These are phyloP conservation scores for Cerastis rubricosa DNA, from an alignment of 2,888 invertebrate genomes.

Conservation along the genomic window DNA sequence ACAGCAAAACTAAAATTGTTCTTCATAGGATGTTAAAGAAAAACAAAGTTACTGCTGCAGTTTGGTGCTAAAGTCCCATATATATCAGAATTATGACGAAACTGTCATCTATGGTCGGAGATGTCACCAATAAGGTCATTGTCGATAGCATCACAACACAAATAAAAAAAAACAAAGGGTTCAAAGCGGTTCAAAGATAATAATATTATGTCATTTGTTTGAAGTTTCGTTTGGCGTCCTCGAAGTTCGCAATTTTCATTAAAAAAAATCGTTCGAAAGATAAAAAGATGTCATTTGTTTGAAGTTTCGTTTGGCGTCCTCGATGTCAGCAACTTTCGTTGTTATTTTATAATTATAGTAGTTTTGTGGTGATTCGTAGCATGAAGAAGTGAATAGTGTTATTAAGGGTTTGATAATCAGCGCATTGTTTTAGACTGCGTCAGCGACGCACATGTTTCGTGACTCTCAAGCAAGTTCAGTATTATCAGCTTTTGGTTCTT, in stretches of 20 bases:
- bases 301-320: neutral
- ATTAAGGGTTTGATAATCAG: neutral
- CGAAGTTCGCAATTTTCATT: neutral
- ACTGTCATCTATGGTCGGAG: neutral
- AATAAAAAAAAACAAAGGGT: neutral
- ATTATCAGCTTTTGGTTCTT: neutral
- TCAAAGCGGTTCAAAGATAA: neutral
- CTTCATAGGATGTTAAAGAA: too few species aligned
- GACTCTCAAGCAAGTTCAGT: neutral
- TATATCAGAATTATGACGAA: neutral
- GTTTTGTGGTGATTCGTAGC: neutral
- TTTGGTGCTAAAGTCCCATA: too few species aligned
- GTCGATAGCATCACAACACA: neutral
- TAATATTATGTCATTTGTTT: neutral
- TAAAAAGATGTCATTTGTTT: neutral
- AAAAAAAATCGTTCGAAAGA: too few species aligned
- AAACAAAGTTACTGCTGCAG: too few species aligned
- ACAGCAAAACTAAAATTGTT: too few species aligned
- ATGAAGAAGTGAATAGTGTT: neutral
- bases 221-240: neutral
- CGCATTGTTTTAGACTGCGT: neutral
- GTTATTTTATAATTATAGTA: neutral
- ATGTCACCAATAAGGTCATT: neutral
- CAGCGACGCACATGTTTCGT: neutral
- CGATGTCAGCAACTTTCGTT: neutral